Evolutionary conservation across 2,113 vertebrate genomes (phyloP), one percentile per base, ranked within the genome.

Genomic region (Corythoichthys intestinalis): DNA sequence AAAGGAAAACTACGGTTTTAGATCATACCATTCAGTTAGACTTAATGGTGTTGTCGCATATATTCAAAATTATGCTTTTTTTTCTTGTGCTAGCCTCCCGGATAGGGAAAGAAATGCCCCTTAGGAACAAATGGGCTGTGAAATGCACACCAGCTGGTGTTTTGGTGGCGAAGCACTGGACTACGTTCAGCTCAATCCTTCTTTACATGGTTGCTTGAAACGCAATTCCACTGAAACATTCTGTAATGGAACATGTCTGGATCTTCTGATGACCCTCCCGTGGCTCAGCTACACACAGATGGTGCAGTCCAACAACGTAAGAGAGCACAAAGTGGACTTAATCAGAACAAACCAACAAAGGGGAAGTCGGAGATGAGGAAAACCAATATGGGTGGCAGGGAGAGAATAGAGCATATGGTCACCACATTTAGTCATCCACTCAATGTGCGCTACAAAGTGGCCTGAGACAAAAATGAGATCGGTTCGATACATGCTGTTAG

Each of bases 241-340:
- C 58, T 75, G 49, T 81, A 87, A 88, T 80, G 68, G 66, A 76
- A 77, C 57, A 74, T 85, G 86, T 86, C 79, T 86, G 80, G 74
- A 70, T 71, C 72, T 76, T 69, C 66, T 65, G 72, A 79, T 59
- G 65, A 67, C 77, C 76, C 77, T 75, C 70, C 66, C 66, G 68
- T 65, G 75, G 84, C 7, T 61, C 38, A 28, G 65, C 72, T 66
- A 47, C 39, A 68, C 60, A 69, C 85, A 85, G 77, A 72, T 77
- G 79, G 71, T 68, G 68, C 74, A 57, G 74, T 14, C 5, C 62
- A 50, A 53, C 53, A 58, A 69, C 47, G 58, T 65, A 28, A 11
- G 47, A 35, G 62, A 34, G n/a, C 38, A n/a, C 65, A 71, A 76
- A 66, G 75, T 66, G 58, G 70, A 52, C 38, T 66, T 66, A 57